Base-by-base conservation (phyloP, 2,797 vertebrate genomes). In the Darevskia nairensis region DNA sequence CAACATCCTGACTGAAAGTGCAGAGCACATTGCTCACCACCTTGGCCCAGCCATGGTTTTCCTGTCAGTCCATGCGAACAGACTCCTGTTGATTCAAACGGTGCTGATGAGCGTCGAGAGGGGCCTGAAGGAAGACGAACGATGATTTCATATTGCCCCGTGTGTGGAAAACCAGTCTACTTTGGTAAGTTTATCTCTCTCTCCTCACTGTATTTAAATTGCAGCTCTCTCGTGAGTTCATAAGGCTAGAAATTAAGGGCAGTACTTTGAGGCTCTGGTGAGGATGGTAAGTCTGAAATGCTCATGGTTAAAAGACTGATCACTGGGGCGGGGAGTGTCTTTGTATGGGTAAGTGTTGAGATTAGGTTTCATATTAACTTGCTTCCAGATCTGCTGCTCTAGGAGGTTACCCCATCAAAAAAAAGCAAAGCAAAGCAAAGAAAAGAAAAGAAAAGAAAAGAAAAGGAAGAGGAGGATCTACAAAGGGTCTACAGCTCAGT, bases 121-220 rank as follows among this genome's bases (percentile, higher is more conserved):
- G 78, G 6, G 59, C 44, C 25, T 81, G 44, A 66, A 78, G 46
- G 39, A 84, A 88, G 69, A 29, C 2, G 19, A n/a, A 94, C 86
- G 93, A 98, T 98, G 97, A 97, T 98, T 93, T 96, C 96, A 90
- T 98, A 97, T 95, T 98, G 97, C 96, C 97, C 97, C 85, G 97
- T 98, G 93, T 98, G 97, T 94, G 97, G 97, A 90, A 98, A 98
- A 94, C 97, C 97, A 3, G 97, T 98, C 96, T 98, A 98, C 96
- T 98, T 98, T 93, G 98, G 97, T 98, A 94, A 97, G 97, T 97
- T 41, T 89, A 72, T 88, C 83, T 75, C 8, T 64, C 39, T 46
- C 23, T 7, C 7, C 7, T 35, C 55, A 75, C 39, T 46, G 8
- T 32, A 64, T 71, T 64, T 75, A 81, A 82, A 66, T 11, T 86